Evolutionary conservation across 2,888 invertebrate genomes (phyloP), one percentile per base, ranked within the genome.

Genomic region (Apamea monoglypha): DNA sequence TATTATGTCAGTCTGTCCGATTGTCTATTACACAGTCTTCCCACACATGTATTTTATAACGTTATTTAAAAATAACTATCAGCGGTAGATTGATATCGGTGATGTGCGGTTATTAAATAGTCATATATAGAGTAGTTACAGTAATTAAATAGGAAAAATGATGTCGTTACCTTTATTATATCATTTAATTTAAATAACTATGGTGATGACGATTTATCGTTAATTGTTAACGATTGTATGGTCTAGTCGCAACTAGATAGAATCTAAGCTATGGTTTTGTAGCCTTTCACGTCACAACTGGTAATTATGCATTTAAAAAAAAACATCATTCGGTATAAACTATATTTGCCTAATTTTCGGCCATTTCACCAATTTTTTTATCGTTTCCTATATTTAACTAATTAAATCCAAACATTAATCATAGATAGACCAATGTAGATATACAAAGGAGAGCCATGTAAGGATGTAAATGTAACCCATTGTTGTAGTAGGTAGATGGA

Each of bases 61-160:
- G n/a, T 71, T 71, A 44, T 59, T 47, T 29, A 47, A 29, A 59
- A 25, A 47, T 82, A 79, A 82, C 70, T 78, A 78, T 80, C 50
- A 74, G 71, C 74, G 56, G 71, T 72, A 83, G 79, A 83, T 83
- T 71, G 25, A 44, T 83, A 83, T 74, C 79, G 16, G 67, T 50
- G 29, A 59, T 66, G 74, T 79, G 73, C 14, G 70, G 79, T 79
- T 83, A 78, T 78, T 71, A 70, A 47, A 82, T 59, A 72, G 40
- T 61, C 40, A 64, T 61, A 64, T 61, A 56, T 36, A 69, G 40
- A 66, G 47, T 36, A 61, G 78, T 83, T 71, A 71, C 56, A 53
- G 47, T 67, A 71, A 74, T 67, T 71, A 78, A 47, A 74, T 73
- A 59, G 44, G 50, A 80, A 70, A 80, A 74, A 74, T 67, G 1